phyloP scores from a whole-genome alignment of 1,140 invertebrate genomes.

The Tachypleus tridentatus region DNA sequence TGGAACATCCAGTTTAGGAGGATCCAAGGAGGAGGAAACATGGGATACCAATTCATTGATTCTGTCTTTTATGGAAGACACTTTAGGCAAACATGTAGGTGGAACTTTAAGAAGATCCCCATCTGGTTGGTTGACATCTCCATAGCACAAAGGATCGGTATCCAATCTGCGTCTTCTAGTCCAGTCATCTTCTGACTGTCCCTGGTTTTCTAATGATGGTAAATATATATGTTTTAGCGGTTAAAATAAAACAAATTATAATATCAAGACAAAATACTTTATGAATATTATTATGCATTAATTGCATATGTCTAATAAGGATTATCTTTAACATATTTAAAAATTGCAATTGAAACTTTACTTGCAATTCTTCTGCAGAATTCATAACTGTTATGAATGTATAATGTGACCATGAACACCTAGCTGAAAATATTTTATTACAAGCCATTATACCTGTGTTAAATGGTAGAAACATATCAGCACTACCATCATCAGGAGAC shows the following conservation, averaged over 20 bases:
- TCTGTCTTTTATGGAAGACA: slow-evolving; percentile 42
- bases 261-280: too few species aligned
- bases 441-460: too few species aligned
- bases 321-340: too few species aligned
- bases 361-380: too few species aligned
- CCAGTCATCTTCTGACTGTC: not conserved
- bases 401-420: too few species aligned
- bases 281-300: too few species aligned
- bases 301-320: too few species aligned
- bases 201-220: not conserved
- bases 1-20: slow-evolving; percentile 21
- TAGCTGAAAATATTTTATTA: too few species aligned
- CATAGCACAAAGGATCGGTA: slow-evolving; percentile 5
- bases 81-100: slow-evolving; percentile 6
- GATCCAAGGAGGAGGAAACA: slow-evolving; percentile 9
- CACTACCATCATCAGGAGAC: slow-evolving; percentile 49
- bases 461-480: not conserved
- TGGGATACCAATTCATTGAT: slow-evolving; percentile 52
- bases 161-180: not conserved
- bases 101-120: not conserved
- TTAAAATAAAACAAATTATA: too few species aligned
- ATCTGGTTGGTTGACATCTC: not conserved
- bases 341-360: too few species aligned
- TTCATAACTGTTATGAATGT: too few species aligned
- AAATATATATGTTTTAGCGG: too few species aligned